phyloP scores from a whole-genome alignment of 1,140 invertebrate species.

The Stegodyphus dumicola region DNA sequence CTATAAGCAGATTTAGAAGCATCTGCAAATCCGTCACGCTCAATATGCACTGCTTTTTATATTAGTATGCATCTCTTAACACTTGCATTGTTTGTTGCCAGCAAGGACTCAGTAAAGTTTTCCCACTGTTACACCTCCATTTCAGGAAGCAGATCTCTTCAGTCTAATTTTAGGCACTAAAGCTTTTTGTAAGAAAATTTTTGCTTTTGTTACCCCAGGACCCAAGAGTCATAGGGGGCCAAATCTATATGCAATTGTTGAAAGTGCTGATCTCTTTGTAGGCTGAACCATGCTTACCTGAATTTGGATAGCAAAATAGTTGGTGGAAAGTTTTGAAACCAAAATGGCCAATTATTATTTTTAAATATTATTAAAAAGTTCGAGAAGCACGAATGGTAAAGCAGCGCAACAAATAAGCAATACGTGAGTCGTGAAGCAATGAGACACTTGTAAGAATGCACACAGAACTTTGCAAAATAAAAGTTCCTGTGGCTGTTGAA shows the following conservation, averaged over 20 bases:
- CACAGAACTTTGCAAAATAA: too few relatives aligned
- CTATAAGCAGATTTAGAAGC: slow-evolving; percentile 67
- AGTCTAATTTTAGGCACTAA: slow-evolving; percentile 18
- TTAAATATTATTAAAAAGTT: too few relatives aligned
- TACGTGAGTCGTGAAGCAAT: too few relatives aligned
- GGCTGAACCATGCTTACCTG: too few relatives aligned
- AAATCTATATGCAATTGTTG: slow-evolving; percentile 65
- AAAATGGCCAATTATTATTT: too few relatives aligned
- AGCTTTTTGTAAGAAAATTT: slow-evolving; percentile 68
- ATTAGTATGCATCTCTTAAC: slow-evolving; percentile 36
- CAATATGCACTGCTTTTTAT: slow-evolving; percentile 1
- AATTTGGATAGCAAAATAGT: too few relatives aligned
- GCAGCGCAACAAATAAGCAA: too few relatives aligned
- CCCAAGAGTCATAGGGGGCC: slow-evolving; percentile 69
- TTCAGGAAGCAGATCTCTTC: neutral
- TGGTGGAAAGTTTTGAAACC: too few relatives aligned
- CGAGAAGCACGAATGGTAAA: too few relatives aligned
- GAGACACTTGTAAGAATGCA: too few relatives aligned
- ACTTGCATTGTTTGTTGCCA: neutral
- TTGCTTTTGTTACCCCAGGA: slow-evolving; percentile 66
- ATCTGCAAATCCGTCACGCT: slow-evolving; percentile 68
- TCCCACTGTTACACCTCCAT: neutral
- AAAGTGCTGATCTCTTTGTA: slow-evolving; percentile 12
- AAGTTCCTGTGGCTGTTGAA: too few relatives aligned
- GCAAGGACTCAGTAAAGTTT: neutral